phyloP scores from a whole-genome alignment of 2,113 vertebrate species.

The Heptranchias perlo region DNA sequence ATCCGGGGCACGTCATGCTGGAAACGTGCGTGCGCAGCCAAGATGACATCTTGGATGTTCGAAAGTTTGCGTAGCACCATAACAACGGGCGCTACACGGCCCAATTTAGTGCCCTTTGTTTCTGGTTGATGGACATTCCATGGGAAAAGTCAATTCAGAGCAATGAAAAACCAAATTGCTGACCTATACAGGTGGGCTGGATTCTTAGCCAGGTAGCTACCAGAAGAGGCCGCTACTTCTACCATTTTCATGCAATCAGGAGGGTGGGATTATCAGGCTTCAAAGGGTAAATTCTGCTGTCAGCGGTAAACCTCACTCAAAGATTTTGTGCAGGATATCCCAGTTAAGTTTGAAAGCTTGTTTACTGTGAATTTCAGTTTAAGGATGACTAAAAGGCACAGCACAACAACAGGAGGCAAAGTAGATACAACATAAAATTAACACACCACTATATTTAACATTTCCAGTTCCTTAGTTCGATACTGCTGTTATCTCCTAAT shows the following conservation, averaged over 20 bases:
- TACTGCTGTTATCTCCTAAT: background rate
- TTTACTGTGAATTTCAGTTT: background rate
- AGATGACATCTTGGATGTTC: too few relatives aligned
- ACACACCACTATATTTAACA: background rate
- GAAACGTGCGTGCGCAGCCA: too few relatives aligned
- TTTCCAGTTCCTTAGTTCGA: background rate
- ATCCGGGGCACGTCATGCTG: too few relatives aligned
- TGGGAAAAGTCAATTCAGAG: background rate
- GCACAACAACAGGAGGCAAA: background rate
- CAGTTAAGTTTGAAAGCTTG: background rate
- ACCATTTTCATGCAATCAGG: background rate
- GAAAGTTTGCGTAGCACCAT: too few relatives aligned
- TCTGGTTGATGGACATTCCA: background rate
- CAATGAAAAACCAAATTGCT: too few relatives aligned
- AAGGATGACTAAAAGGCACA: background rate
- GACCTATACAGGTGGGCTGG: too few relatives aligned
- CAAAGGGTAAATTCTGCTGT: background rate
- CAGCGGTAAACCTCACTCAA: background rate
- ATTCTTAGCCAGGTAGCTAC: background rate
- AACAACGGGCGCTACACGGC: too few relatives aligned
- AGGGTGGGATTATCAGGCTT: background rate
- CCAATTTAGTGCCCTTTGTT: too few relatives aligned
- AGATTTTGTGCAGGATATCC: background rate
- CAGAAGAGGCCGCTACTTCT: background rate
- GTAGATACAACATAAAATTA: background rate